Percentiles rank a stretch among this genome's conserved stretches.
phyloP scores from a whole-genome alignment of 2,797 vertebrate genomes.

The Acropternis orthonyx region DNA sequence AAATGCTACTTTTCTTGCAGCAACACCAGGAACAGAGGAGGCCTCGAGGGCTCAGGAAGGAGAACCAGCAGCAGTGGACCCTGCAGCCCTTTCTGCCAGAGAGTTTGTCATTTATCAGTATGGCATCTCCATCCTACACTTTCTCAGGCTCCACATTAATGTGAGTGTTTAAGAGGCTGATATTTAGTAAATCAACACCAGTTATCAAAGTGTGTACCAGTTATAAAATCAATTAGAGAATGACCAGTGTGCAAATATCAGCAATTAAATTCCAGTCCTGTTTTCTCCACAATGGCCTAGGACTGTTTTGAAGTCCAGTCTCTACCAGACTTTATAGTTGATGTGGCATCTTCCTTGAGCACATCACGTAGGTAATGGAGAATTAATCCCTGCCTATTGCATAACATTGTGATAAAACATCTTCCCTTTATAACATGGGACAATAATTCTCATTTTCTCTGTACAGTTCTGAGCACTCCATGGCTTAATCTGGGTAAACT shows the following conservation, averaged over 20 bases:
- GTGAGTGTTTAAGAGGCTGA: constrained; percentile 4
- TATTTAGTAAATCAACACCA: neutral
- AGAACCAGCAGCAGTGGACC: constrained; percentile 72
- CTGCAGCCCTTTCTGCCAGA: constrained; percentile 76
- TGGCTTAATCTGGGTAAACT: neutral
- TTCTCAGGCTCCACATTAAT: constrained; percentile 72
- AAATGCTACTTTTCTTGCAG: neutral
- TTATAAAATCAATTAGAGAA: neutral
- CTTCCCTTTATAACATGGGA: neutral
- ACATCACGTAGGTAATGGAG: neutral
- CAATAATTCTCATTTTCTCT: neutral
- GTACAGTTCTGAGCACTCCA: neutral
- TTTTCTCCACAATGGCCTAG: neutral
- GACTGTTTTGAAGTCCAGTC: neutral
- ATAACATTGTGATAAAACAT: neutral
- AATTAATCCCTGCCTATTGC: neutral
- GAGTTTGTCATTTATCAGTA: constrained; percentile 86
- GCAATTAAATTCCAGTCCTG: neutral
- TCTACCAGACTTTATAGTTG: neutral
- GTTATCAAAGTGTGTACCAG: neutral
- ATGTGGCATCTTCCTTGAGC: neutral
- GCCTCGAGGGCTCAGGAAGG: constrained; percentile 76
- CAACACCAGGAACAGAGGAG: constrained; percentile 64
- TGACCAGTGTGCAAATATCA: rapidly evolving
- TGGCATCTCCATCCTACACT: constrained; percentile 80